phyloP scores from a whole-genome alignment of 2,888 invertebrate species.

The Xanthia togata region DNA sequence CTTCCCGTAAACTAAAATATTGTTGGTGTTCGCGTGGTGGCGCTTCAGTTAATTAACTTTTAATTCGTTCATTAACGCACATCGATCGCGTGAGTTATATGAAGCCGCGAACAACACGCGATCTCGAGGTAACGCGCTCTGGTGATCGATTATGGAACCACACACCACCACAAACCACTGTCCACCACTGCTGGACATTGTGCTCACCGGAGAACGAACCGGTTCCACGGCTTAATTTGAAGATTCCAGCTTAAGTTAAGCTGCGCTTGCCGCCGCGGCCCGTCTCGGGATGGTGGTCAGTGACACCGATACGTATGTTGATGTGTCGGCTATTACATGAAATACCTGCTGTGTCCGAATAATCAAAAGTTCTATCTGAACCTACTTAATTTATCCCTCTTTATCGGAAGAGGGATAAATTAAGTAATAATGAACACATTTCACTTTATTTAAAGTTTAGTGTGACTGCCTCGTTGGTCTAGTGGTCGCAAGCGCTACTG shows the following conservation, averaged over 20 bases:
- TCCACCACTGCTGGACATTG: background rate
- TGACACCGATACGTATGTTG: background rate
- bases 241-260: background rate
- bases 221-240: background rate
- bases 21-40: background rate
- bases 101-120: background rate
- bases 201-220: background rate
- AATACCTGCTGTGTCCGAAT: background rate
- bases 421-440: background rate
- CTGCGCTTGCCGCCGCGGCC: background rate
- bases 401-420: too few species aligned
- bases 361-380: background rate
- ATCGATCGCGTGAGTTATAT: constrained; percentile 1
- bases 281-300: background rate
- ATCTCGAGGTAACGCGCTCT: background rate
- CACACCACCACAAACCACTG: background rate
- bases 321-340: background rate
- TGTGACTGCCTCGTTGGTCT: too few species aligned
- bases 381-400: too few species aligned
- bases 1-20: constrained; percentile 3
- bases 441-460: background rate
- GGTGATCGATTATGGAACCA: background rate
- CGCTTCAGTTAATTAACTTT: constrained; percentile 54
- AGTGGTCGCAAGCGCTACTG: too few species aligned
- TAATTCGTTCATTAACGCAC: constrained; percentile 53